Percentiles rank a stretch among this genome's conserved stretches.
phyloP scores from a whole-genome alignment of 2,113 vertebrate genomes.

The Macquaria australasica region DNA sequence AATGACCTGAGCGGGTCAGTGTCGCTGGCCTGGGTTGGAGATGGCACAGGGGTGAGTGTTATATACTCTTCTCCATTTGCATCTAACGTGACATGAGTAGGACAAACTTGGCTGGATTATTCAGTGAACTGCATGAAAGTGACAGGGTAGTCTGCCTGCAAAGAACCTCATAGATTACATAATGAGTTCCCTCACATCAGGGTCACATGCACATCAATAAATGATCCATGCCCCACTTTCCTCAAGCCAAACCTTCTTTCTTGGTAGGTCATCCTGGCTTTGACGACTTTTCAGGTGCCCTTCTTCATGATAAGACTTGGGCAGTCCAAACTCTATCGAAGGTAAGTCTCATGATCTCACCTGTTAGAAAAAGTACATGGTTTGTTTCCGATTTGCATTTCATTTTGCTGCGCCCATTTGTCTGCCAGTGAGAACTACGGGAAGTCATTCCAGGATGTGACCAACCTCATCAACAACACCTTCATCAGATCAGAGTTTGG shows the following conservation, averaged over 20 bases:
- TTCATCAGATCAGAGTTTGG: constrained; percentile 94
- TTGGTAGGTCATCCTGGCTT: constrained; percentile 89
- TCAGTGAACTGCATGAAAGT: constrained; percentile 11
- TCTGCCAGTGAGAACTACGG: constrained; percentile 91
- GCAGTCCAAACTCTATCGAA: constrained; percentile 94
- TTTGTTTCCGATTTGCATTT: constrained; percentile 27
- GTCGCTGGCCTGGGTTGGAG: constrained; percentile 94
- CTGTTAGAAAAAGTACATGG: not conserved
- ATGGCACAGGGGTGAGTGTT: constrained; percentile 92
- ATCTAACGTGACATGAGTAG: not conserved
- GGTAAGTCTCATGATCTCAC: constrained; percentile 76
- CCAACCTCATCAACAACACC: constrained; percentile 91
- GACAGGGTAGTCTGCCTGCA: not conserved
- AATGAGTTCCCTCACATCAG: not conserved
- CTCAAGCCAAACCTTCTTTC: constrained; percentile 30
- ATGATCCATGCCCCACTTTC: constrained; percentile 15
- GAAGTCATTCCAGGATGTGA: constrained; percentile 92
- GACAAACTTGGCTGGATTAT: not conserved
- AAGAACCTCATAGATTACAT: not conserved
- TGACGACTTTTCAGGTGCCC: constrained; percentile 93
- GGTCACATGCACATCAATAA: not conserved
- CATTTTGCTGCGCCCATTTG: constrained; percentile 15
- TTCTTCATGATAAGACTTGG: constrained; percentile 89
- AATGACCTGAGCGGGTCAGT: constrained; percentile 91
- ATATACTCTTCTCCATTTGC: not conserved